A percentile compares a stretch with the other conserved stretches of the same genome.
These are phyloP conservation scores for Cerceris ruficornis DNA, from an alignment of 2,888 invertebrate genomes.

Conservation along the genomic window DNA sequence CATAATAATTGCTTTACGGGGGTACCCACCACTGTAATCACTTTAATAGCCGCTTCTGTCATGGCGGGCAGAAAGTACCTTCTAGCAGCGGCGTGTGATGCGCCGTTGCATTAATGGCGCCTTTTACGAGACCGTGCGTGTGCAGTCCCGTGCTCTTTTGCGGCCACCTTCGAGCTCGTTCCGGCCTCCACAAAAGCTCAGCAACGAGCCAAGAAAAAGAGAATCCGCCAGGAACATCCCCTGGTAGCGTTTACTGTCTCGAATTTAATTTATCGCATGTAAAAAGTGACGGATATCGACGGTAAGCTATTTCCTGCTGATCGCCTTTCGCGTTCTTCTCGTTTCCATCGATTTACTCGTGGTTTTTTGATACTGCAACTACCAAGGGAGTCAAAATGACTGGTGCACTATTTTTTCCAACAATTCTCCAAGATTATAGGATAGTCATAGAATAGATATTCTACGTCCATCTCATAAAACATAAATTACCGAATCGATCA, in stretches of 20 bases:
- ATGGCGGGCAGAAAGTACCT: constrained; percentile 51
- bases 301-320: background rate
- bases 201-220: background rate
- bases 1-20: constrained; percentile 78
- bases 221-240: background rate
- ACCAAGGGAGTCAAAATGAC: no score
- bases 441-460: no score
- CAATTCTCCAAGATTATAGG: no score
- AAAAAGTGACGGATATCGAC: background rate
- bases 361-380: background rate
- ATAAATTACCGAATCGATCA: no score
- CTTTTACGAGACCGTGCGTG: constrained; percentile 55
- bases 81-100: constrained; percentile 57
- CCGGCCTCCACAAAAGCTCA: background rate
- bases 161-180: background rate
- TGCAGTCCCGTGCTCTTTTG: background rate
- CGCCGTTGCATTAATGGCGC: constrained; percentile 61
- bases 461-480: no score
- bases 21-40: constrained; percentile 75
- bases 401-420: no score
- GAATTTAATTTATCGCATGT: constrained; percentile 1
- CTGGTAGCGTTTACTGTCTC: background rate
- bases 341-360: background rate
- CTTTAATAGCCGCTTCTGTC: constrained; percentile 77
- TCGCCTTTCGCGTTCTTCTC: background rate